Evolutionary conservation across 1,140 invertebrate genomes (phyloP).

Genomic region (Leptinotarsa lineolata): DNA sequence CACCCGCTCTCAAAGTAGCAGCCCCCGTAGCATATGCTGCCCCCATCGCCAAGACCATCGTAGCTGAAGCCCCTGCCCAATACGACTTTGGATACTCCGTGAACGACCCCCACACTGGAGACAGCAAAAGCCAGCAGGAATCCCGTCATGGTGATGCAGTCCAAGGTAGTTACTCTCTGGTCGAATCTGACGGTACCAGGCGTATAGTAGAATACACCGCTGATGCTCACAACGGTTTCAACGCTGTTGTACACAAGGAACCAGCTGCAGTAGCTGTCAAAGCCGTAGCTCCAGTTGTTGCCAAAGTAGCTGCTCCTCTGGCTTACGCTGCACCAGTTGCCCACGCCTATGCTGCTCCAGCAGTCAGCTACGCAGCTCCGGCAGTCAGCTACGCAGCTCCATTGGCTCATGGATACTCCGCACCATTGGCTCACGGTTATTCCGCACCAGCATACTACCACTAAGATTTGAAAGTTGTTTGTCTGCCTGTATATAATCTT

Average conservation of each 20-base stretch:
- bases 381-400: not conserved
- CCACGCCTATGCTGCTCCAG: not conserved
- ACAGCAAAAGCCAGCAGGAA: constrained; percentile 44
- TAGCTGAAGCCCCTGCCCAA: constrained; percentile 38
- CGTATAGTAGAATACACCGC: constrained; percentile 69
- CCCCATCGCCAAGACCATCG: constrained; percentile 45
- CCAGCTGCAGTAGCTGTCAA: constrained; percentile 17
- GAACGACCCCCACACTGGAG: constrained; percentile 59
- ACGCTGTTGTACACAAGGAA: constrained; percentile 53
- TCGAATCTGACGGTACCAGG: constrained; percentile 67
- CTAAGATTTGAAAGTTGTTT: not conserved
- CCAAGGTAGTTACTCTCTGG: constrained; percentile 63
- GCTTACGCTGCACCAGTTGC: constrained; percentile 10
- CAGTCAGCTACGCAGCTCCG: not conserved
- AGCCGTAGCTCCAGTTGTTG: constrained; percentile 17
- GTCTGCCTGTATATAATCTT: not conserved
- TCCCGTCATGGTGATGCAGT: constrained; percentile 40
- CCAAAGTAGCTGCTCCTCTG: constrained; percentile 9
- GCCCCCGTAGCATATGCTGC: constrained; percentile 34
- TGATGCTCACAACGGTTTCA: constrained; percentile 65
- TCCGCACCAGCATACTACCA: not conserved
- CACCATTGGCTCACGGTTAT: not conserved
- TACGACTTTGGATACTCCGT: constrained; percentile 43
- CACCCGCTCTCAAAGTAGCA: constrained; percentile 38
- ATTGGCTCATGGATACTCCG: not conserved